Base-by-base conservation (phyloP, 2,113 vertebrate species). In the Tenebrosternarchus preto region DNA sequence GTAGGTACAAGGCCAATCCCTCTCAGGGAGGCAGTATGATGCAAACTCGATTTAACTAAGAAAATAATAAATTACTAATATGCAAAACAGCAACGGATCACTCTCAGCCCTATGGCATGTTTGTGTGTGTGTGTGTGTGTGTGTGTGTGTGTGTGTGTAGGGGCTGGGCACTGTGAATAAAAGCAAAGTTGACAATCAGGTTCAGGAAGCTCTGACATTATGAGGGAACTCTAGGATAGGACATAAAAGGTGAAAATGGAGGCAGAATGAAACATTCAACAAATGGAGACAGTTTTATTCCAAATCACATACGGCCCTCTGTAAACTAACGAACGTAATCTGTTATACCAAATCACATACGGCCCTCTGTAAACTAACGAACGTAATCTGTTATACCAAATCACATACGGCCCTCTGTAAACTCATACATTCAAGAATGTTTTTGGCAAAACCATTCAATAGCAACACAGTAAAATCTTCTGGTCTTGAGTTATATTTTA, bases 131-230 rank as follows among this genome's bases (percentile, higher is more conserved):
- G 5, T 9, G 63, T 71, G 66, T 70, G 61, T 78, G 53, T 57
- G 31, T 73, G 70, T 61, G 56, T 77, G 75, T 56, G 63, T 25
- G 63, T 25, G 46, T 25, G 12, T 2, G 46, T 11, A 31, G 16
- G 20, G 66, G 1, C 3, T 20, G 6, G 12, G 33, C 5, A 39
- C 5, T 9, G 43, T 39, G 57, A 60, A 12, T 12, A 27, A 12
- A 39, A 8, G 59, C 3, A 66, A 78, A 78, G 69, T n/a, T 67
- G 81, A 60, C 4, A 63, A 78, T 43, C 81, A 46, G 29, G 73
- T 73, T 77, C 63, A 50, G 76, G 31, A 75, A 50, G 56, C 73
- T 1, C 33, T 12, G 20, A 53, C 43, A 36, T 67, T 1, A 15
- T 31, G 19, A 63, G 24, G 50, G 60, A n/a, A 55, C 36, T 43